A percentile compares a stretch with the other conserved stretches of the same genome.
Evolutionary conservation across 2,888 invertebrate species (phyloP).

Genomic region (Pedicia rivosa): DNA sequence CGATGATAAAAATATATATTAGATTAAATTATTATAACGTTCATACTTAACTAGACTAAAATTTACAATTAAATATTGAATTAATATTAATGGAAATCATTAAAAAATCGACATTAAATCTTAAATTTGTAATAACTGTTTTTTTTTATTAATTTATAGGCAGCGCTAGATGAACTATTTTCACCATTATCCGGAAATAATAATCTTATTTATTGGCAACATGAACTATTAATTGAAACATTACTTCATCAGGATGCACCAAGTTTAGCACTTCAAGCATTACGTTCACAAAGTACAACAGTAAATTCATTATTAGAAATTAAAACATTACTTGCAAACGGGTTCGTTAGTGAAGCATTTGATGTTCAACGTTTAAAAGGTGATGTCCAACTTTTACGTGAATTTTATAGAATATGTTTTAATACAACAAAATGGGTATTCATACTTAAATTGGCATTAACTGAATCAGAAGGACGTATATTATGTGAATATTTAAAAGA

Average conservation of each 20-base stretch:
- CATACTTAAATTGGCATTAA: conserved; percentile 22
- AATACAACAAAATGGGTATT: conserved; percentile 19
- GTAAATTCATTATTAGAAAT: conserved; percentile 20
- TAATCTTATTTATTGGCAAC: conserved; percentile 22
- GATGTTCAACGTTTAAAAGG: conserved; percentile 22
- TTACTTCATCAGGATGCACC: conserved; percentile 19
- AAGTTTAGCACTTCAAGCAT: conserved; percentile 20
- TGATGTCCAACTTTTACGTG: conserved; percentile 20
- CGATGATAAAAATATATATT: too few species aligned
- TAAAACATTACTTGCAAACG: conserved; percentile 23
- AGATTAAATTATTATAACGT: too few species aligned
- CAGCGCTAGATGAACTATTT: conserved; percentile 22
- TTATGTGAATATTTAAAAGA: conserved; percentile 20
- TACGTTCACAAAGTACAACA: conserved; percentile 17
- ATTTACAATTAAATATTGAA: too few species aligned
- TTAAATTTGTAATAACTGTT: not conserved
- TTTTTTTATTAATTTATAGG: too few species aligned
- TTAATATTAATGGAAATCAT: too few species aligned
- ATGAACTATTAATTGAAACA: conserved; percentile 22
- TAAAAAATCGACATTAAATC: not conserved
- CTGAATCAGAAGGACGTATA: conserved; percentile 21
- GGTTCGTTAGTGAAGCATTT: conserved; percentile 26
- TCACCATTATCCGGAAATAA: conserved; percentile 20
- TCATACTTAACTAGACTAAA: too few species aligned
- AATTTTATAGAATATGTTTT: conserved; percentile 23